Base-by-base conservation (phyloP, 2,797 vertebrate genomes). In the Characodon lateralis region DNA sequence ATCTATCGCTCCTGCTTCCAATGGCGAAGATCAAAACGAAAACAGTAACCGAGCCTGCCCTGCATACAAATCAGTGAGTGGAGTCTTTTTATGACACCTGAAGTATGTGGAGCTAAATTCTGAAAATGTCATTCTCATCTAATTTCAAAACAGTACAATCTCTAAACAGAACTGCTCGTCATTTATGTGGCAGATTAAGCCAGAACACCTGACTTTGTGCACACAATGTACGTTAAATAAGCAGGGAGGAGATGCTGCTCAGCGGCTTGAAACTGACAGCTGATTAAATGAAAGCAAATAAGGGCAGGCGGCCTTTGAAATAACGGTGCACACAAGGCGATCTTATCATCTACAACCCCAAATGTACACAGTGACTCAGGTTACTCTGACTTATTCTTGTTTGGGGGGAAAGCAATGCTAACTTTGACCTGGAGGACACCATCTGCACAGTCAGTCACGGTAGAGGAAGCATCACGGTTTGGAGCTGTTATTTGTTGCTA, bases 21-120 rank as follows among this genome's bases (percentile, higher is more conserved):
- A 63, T 14, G 13, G 53, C 55, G n/a, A 58, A 8, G 35, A 76
- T 71, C 22, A 51, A 51, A 51, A 51, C 50, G 50, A 51, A 51
- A 51, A 51, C 50, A 51, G 53, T 22, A 22, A 24, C 53, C 2
- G 51, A 24, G 71, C 75, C n/a, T 39, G 31, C 24, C 39, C 1
- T 73, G 89, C 88, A 85, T 90, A 79, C 86, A 83, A 74, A 90
- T 85, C 61, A 88, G 73, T 0, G 0, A 59, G n/a, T 46, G 65
- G 6, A 65, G 58, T 72, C 35, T 76, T 78, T 72, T 71, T 51
- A 59, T 75, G 71, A 84, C 46, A 43, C 31, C 35, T 71, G 55
- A 80, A 53, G 78, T 78, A 76, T 88, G 82, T 80, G 83, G 75
- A 80, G 78, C 56, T 56, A 68, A 77, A 82, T 76, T 41, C 59